Conservation (phyloP, 2,888 invertebrate species). For the Andrena trimmerana region DNA sequence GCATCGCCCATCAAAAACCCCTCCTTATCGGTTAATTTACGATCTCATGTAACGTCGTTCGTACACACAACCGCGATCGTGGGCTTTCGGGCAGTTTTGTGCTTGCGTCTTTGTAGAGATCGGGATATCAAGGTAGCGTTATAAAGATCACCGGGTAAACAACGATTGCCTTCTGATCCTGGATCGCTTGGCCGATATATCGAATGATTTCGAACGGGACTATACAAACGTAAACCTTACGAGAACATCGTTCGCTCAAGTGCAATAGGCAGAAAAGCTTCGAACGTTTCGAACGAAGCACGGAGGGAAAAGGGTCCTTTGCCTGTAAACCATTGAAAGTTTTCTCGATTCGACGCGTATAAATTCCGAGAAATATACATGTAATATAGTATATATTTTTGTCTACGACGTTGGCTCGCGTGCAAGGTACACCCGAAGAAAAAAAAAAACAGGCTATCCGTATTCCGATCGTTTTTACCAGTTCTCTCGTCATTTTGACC, state of each 20-base stretch:
- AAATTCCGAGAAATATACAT: slow-evolving; percentile 19
- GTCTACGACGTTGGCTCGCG: slow-evolving; percentile 53
- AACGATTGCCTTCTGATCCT: neutral
- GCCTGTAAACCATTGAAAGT: slow-evolving; percentile 53
- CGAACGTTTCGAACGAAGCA: slow-evolving; percentile 21
- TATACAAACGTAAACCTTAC: slow-evolving; percentile 8
- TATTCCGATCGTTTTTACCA: slow-evolving; percentile 56
- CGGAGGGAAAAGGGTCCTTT: slow-evolving; percentile 31
- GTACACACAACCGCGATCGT: neutral
- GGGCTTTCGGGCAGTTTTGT: slow-evolving; percentile 16
- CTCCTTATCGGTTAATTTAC: neutral
- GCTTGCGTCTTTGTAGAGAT: slow-evolving; percentile 16
- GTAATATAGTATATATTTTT: slow-evolving; percentile 52
- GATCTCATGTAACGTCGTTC: slow-evolving; percentile 7
- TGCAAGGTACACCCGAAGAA: slow-evolving; percentile 8
- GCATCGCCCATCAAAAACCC: neutral
- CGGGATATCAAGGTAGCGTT: slow-evolving; percentile 14
- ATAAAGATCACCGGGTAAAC: slow-evolving; percentile 1
- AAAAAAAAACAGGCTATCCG: slow-evolving; percentile 32
- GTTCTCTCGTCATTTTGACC: slow-evolving; percentile 43
- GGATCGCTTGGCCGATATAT: neutral
- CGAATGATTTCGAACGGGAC: slow-evolving; percentile 25
- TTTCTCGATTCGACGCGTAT: slow-evolving; percentile 48
- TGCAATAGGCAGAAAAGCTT: slow-evolving; percentile 4
- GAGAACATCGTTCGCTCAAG: slow-evolving; percentile 30